Evolutionary conservation across 2,797 vertebrate species (phyloP).

Genomic region (Monodelphis domestica): DNA sequence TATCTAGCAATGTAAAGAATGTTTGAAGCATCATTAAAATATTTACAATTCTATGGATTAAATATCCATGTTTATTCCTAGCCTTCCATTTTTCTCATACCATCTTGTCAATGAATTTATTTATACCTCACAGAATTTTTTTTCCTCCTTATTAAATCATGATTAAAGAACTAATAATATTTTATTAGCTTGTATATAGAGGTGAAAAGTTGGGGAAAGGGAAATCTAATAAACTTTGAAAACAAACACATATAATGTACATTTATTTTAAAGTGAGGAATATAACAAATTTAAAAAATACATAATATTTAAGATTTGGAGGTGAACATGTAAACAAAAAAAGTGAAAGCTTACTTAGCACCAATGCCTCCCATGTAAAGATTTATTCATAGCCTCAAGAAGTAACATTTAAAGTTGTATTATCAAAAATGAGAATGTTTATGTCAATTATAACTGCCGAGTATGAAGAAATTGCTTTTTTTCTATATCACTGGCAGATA

Average conservation of each 20-base stretch:
- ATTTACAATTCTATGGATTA: not conserved
- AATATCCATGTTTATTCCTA: not conserved
- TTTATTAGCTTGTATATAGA: too few species aligned
- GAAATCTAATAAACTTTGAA: too few species aligned
- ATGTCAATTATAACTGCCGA: not conserved
- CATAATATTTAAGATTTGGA: not conserved
- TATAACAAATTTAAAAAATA: too few species aligned
- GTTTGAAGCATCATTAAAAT: not conserved
- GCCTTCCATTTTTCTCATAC: constrained; percentile 13
- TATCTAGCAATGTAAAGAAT: not conserved
- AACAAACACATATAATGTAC: too few species aligned
- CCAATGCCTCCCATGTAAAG: not conserved
- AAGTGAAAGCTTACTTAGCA: constrained; percentile 42
- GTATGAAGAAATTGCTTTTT: constrained; percentile 37
- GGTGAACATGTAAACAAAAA: constrained; percentile 5
- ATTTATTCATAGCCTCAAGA: not conserved
- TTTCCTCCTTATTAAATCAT: too few species aligned
- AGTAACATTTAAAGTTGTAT: constrained; percentile 47
- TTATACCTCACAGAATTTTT: not conserved
- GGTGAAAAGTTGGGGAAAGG: too few species aligned
- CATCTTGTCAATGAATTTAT: not conserved
- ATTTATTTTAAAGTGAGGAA: too few species aligned
- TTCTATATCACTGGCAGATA: not conserved
- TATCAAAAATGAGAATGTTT: constrained; percentile 36
- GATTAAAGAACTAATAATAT: too few species aligned